Evolutionary conservation across 2,797 vertebrate species (phyloP).

Genomic region (Anolis apletophallus): DNA sequence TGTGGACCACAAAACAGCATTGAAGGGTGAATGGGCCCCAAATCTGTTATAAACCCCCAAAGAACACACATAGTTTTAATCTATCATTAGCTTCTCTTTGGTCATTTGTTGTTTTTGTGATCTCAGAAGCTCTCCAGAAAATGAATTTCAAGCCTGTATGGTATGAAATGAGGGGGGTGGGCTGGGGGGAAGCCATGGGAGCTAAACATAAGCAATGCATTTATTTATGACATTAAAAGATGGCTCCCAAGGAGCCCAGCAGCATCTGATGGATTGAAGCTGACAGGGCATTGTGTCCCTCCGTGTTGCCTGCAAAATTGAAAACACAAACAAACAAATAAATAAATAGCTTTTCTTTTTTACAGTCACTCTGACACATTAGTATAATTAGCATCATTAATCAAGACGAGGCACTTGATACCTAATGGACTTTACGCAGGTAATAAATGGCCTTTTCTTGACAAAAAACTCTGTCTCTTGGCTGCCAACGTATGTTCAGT

Average conservation of each 20-base stretch:
- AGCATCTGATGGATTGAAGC: conserved; percentile 57
- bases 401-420: conserved; percentile 73
- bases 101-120: neutral
- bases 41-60: too few species aligned
- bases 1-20: too few species aligned
- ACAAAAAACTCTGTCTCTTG: conserved; percentile 44
- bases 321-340: conserved; percentile 56
- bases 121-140: neutral
- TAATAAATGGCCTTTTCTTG: conserved; percentile 70
- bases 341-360: conserved; percentile 57
- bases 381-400: conserved; percentile 76
- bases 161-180: fast-evolving
- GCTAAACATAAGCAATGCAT: neutral
- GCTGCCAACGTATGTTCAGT: conserved; percentile 26
- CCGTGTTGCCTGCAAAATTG: conserved; percentile 48
- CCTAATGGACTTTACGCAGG: conserved; percentile 66
- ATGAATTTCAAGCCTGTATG: neutral
- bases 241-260: conserved; percentile 35
- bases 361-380: conserved; percentile 73
- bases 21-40: too few species aligned
- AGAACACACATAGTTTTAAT: neutral
- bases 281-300: conserved; percentile 58
- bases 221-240: conserved; percentile 59
- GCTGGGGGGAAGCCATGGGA: neutral
- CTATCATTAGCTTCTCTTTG: neutral